Percentiles rank a stretch among this genome's conserved stretches.
phyloP scores from a whole-genome alignment of 64 coral and sea anemone genomes.

The Astreopora myriophthalma region DNA sequence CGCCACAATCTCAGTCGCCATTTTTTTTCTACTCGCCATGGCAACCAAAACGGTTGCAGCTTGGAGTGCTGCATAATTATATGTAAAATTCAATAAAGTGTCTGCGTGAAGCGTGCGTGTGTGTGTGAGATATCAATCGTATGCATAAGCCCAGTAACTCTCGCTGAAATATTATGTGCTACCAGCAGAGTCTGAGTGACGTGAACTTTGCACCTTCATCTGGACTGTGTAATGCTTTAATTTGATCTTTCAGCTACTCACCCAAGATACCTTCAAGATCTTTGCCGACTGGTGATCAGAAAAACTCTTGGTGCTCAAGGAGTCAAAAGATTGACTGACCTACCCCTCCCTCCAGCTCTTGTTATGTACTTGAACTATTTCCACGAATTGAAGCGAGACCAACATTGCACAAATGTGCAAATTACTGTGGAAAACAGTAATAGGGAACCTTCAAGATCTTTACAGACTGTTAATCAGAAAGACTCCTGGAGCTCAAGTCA shows the following conservation, averaged over 20 bases:
- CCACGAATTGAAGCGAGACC: slow-evolving; percentile 62
- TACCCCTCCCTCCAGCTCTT: slow-evolving; percentile 81
- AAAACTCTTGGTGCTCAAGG: slow-evolving; percentile 73
- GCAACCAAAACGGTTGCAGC: too few relatives aligned
- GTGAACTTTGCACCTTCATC: too few relatives aligned
- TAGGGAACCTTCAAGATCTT: slow-evolving; percentile 63
- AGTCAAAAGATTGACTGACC: slow-evolving; percentile 37
- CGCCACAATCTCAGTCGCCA: too few relatives aligned
- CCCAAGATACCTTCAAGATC: slow-evolving; percentile 81
- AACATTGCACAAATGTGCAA: not conserved
- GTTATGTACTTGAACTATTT: slow-evolving; percentile 88
- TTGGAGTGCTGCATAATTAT: too few relatives aligned
- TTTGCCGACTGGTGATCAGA: slow-evolving; percentile 86
- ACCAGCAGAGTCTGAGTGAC: too few relatives aligned
- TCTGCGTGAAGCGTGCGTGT: too few relatives aligned
- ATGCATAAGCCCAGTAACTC: too few relatives aligned
- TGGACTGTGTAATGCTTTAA: not conserved
- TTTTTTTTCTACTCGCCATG: too few relatives aligned
- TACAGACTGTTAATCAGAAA: slow-evolving; percentile 80
- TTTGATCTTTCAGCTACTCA: slow-evolving; percentile 74
- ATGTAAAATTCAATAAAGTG: too few relatives aligned
- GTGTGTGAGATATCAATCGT: too few relatives aligned
- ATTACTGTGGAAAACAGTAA: not conserved
- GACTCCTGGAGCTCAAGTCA: slow-evolving; percentile 50
- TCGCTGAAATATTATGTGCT: too few relatives aligned